phyloP scores from a whole-genome alignment of 2,888 invertebrate genomes.

The Athalia rosae region DNA sequence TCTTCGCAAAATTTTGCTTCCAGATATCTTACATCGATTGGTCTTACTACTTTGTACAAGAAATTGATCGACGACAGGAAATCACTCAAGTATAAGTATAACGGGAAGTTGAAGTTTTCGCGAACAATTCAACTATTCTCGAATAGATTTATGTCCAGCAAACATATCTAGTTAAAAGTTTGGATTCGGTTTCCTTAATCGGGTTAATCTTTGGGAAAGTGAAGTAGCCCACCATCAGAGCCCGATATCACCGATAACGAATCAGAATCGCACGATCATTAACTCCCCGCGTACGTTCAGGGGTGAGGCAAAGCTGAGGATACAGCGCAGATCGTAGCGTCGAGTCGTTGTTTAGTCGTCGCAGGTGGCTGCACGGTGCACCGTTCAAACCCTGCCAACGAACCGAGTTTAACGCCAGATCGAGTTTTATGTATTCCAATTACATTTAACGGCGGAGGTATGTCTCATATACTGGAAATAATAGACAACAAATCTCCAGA shows the following conservation, averaged over 20 bases:
- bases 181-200: not conserved
- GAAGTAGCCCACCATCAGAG: not conserved
- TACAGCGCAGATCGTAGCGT: conserved; percentile 3
- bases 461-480: conserved; percentile 37
- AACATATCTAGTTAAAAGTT: conserved; percentile 24
- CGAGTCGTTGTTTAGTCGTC: conserved; percentile 21
- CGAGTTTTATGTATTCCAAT: conserved; percentile 40
- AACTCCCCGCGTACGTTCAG: not conserved
- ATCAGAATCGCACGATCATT: conserved; percentile 11
- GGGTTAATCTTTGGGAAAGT: not conserved
- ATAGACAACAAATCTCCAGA: conserved; percentile 38
- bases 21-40: conserved; percentile 3
- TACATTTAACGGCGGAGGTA: conserved; percentile 34
- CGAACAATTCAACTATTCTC: not conserved
- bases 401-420: conserved; percentile 37
- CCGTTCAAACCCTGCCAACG: conserved; percentile 31
- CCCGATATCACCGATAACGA: conserved; percentile 3
- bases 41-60: not conserved
- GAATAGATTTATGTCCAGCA: not conserved
- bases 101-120: too few species aligned
- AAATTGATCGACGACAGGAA: too few species aligned
- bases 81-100: too few species aligned
- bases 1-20: not conserved
- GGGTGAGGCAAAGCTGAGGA: not conserved
- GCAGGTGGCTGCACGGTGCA: conserved; percentile 28